These are phyloP conservation scores for Psilopogon haemacephalus DNA, from an alignment of 2,113 vertebrate species.

Conservation along the genomic window DNA sequence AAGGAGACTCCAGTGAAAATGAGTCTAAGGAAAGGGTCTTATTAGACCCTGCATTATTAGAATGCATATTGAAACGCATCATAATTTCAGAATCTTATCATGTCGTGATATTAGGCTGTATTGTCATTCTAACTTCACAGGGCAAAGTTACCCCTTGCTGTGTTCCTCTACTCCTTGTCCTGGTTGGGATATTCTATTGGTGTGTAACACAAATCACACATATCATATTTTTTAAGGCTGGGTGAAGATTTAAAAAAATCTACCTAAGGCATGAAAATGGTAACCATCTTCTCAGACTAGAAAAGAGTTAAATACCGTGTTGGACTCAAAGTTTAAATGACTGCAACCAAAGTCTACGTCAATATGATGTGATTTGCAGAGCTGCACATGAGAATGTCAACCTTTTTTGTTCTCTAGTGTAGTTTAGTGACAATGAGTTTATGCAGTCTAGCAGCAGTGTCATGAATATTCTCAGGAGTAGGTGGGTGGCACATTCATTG, in stretches of 20 bases:
- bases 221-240: background rate
- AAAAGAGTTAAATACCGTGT: background rate
- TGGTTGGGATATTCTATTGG: background rate
- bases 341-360: background rate
- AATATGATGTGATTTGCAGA: background rate
- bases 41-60: background rate
- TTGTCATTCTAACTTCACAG: background rate
- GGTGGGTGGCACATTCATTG: slow-evolving; percentile 4
- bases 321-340: background rate
- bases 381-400: background rate
- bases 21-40: background rate
- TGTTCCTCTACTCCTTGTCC: background rate
- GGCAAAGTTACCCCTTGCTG: background rate
- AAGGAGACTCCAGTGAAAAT: background rate
- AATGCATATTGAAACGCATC: background rate
- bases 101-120: background rate
- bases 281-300: background rate
- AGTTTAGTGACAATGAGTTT: slow-evolving; percentile 34
- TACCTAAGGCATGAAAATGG: accelerated
- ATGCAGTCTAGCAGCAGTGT: background rate
- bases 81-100: background rate
- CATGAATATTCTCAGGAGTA: slow-evolving; percentile 13
- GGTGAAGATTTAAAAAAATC: background rate
- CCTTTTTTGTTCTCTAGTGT: background rate
- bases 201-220: accelerated